Evolutionary conservation across 2,888 invertebrate species (phyloP), one percentile per base, ranked within the genome.

Genomic region (Pristionchus entomophagus): DNA sequence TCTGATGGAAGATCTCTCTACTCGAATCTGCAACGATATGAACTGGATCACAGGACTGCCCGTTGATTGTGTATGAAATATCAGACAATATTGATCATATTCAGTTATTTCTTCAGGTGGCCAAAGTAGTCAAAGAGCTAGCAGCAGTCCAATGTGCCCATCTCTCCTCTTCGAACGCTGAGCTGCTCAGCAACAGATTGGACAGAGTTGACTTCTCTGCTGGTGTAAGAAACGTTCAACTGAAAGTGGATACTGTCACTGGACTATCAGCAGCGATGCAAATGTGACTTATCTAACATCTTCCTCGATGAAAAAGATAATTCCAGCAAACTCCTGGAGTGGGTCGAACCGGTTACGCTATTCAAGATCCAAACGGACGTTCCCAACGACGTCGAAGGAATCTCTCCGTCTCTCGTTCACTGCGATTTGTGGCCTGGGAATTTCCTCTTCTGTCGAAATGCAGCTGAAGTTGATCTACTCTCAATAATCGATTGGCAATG

Each of bases 401-500:
- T 73, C n/a, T 73, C 73, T 12, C 73, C 73, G 0, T 41, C 73
- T n/a, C 26, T 73, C n/a, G 45, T 73, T 19, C 73, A 73, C 41
- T 73, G 73, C 26, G 73, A 73, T 26, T 17, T 73, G 12, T 73
- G 73, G 73, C n/a, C 19, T n/a, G 73, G 26, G 26, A 73, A 73
- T 14, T n/a, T 73, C 4, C 38, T 73, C 26, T 73, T 73, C 73
- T 45, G 41, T 14, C 29, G 32, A 26, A 26, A 41, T 14, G 73
- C n/a, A 12, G 26, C 19, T 5, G 73, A 73, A 10, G n/a, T 73
- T 26, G 73, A 45, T 14, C 41, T 73, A 14, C 73, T 73, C 10
- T 41, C 73, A 10, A 73, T 73, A 2, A 73, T 73, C 22, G 73
- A 73, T 45, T 73, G 73, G 73, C 73, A 73, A 32, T 73, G 73